phyloP scores from a whole-genome alignment of 2,888 invertebrate genomes.

The Toxonevra muliebris region DNA sequence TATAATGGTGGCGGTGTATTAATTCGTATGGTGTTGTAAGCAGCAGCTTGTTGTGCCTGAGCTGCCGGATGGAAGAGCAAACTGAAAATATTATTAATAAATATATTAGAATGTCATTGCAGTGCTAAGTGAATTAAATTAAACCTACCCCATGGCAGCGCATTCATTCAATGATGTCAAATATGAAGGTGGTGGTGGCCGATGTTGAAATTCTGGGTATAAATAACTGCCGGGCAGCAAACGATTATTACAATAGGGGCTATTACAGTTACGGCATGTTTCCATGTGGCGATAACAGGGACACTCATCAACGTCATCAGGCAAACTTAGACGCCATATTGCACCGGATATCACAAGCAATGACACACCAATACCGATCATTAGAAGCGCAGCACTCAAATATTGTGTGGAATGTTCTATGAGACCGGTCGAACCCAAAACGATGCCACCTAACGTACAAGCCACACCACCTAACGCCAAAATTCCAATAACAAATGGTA shows the following conservation, averaged over 20 bases:
- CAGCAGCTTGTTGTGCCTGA: conserved; percentile 66
- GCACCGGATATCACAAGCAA: conserved; percentile 92
- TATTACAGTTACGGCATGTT: conserved; percentile 67
- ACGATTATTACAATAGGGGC: conserved; percentile 78
- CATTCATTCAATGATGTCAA: conserved; percentile 97
- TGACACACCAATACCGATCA: conserved; percentile 82
- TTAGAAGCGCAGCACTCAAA: conserved; percentile 61
- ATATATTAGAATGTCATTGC: neutral
- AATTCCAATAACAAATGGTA: conserved; percentile 63
- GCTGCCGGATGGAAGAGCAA: conserved; percentile 73
- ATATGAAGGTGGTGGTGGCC: conserved; percentile 95
- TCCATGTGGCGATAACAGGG: conserved; percentile 71
- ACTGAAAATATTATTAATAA: conserved; percentile 65
- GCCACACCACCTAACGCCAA: conserved; percentile 63
- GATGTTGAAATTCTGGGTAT: conserved; percentile 95
- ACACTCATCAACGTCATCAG: conserved; percentile 76
- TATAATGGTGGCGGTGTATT: conserved; percentile 91
- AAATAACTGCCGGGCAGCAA: conserved; percentile 85
- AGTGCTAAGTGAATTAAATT: conserved; percentile 26
- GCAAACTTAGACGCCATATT: conserved; percentile 89
- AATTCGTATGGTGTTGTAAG: conserved; percentile 50
- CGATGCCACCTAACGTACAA: conserved; percentile 63
- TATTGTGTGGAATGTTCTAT: conserved; percentile 64
- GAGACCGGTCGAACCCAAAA: conserved; percentile 62
- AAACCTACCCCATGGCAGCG: conserved; percentile 74